Evolutionary conservation across 2,888 invertebrate species (phyloP), one percentile per base, ranked within the genome.

Genomic region (Rapana venosa): DNA sequence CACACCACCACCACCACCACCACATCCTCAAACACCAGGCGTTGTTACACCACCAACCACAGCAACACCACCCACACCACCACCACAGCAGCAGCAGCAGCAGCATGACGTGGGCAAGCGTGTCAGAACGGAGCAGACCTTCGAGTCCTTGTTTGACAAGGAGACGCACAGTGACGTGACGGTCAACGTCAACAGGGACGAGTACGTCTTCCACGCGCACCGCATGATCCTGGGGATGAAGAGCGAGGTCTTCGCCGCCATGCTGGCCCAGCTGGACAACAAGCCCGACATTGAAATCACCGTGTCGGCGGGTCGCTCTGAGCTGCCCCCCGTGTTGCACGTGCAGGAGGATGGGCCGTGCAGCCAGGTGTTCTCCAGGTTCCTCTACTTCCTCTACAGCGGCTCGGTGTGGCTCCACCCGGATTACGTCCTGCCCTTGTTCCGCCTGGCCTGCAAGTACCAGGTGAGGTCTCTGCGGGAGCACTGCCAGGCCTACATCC

Each of bases 351-450:
- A 92, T 36, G 90, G 92, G 0, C 95, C 95, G 88, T 95, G 95
- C 92, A 93, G 93, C 70, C 93, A 92, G 32, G 94, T 95, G 83
- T 95, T 96, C 91, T 94, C 95, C 32, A 92, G 95, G 22, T 95
- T 96, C 91, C 92, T 96, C 47, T 95, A 95, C 89, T 96, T 95
- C 90, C 94, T 95, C 83, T 96, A 96, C 92, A 95, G 95, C 88
- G 96, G 96, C 6, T 94, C 94, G 0, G 95, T 95, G 30, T 94
- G 94, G 94, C 92, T 96, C 88, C 95, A 95, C 89, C 92, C 95
- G 83, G 94, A 95, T 83, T 95, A 95, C 92, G 95, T 95, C 22
- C 93, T 95, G 66, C 94, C 95, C 8, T 92, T 96, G 77, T 95
- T 94, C 90, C 93, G 94, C 89, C 92, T 96, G 88, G 95, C 95